Conservation (phyloP, 2,113 vertebrate species). For the Saimiri boliviensis region DNA sequence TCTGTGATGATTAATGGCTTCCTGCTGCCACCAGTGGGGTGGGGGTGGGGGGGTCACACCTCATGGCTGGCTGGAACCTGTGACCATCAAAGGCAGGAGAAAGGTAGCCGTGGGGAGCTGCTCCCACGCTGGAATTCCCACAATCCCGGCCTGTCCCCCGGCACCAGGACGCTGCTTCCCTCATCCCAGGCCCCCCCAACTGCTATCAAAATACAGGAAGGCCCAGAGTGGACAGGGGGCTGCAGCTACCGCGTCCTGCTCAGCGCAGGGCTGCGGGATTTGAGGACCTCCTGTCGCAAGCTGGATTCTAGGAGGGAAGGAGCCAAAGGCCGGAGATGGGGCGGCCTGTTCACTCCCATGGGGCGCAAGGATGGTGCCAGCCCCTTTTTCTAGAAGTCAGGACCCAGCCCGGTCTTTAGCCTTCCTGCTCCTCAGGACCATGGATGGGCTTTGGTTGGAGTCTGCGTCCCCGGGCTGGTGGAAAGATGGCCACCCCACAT, state of each 20-base stretch:
- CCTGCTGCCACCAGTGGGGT: constrained; percentile 81
- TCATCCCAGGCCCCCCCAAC: constrained; percentile 34
- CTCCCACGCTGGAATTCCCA: constrained; percentile 62
- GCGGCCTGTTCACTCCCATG: accelerated
- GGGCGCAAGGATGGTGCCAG: accelerated
- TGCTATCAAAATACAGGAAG: constrained; percentile 64
- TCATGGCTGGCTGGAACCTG: constrained; percentile 77
- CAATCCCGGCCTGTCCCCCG: constrained; percentile 45
- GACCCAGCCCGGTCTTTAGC: accelerated
- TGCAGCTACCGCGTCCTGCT: constrained; percentile 56
- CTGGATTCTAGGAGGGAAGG: constrained; percentile 40
- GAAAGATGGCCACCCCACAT: not conserved
- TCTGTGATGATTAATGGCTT: constrained; percentile 83
- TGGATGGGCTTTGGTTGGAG: not conserved
- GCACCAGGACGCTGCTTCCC: constrained; percentile 6
- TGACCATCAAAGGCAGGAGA: constrained; percentile 74
- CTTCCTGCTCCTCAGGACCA: not conserved
- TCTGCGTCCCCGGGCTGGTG: not conserved
- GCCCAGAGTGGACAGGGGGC: not conserved
- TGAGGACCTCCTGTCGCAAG: not conserved
- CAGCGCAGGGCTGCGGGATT: accelerated
- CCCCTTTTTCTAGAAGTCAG: not conserved
- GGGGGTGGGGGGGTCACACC: constrained; percentile 67
- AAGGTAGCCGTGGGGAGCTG: constrained; percentile 31
- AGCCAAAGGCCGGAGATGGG: not conserved